These are phyloP conservation scores for Rhinogobius similis DNA, from an alignment of 2,113 vertebrate genomes.

Conservation along the genomic window DNA sequence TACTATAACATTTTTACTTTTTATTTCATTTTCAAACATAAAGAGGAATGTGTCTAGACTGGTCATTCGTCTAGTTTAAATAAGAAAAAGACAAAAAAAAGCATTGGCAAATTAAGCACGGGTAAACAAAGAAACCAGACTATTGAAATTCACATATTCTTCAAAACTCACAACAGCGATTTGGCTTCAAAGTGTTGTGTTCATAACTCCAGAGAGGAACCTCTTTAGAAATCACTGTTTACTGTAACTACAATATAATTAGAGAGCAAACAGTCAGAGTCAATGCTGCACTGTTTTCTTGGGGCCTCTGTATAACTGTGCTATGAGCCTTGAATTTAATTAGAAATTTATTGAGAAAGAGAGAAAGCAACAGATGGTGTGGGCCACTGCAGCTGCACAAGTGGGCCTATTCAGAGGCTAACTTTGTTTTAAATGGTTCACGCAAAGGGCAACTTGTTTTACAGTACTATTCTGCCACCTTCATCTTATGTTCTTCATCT, in stretches of 20 bases:
- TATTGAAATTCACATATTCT: slow-evolving; percentile 35
- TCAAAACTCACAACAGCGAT: slow-evolving; percentile 32
- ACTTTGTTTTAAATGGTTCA: slow-evolving; percentile 4
- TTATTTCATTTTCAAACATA: too few relatives aligned
- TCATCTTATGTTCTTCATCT: neutral
- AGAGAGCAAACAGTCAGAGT: slow-evolving; percentile 48
- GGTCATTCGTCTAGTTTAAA: too few relatives aligned
- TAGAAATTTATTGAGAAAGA: slow-evolving; percentile 29
- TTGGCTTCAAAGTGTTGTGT: slow-evolving; percentile 15
- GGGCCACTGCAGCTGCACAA: slow-evolving; percentile 27
- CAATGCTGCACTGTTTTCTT: slow-evolving; percentile 49
- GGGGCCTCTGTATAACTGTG: slow-evolving; percentile 25
- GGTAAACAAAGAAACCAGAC: neutral
- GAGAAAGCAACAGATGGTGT: slow-evolving; percentile 5
- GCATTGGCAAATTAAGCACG: neutral
- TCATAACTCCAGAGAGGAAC: slow-evolving; percentile 14
- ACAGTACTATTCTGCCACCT: neutral
- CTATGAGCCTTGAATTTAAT: slow-evolving; percentile 37
- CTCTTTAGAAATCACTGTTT: slow-evolving; percentile 47
- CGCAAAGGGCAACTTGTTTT: neutral
- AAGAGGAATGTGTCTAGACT: too few relatives aligned
- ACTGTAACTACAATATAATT: slow-evolving; percentile 49
- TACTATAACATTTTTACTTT: too few relatives aligned
- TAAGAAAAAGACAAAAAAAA: neutral
- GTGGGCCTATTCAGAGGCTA: neutral